A percentile compares a stretch with the other conserved stretches of the same genome.
Conservation (phyloP, 2,113 vertebrate species). For the Petaurus breviceps region DNA sequence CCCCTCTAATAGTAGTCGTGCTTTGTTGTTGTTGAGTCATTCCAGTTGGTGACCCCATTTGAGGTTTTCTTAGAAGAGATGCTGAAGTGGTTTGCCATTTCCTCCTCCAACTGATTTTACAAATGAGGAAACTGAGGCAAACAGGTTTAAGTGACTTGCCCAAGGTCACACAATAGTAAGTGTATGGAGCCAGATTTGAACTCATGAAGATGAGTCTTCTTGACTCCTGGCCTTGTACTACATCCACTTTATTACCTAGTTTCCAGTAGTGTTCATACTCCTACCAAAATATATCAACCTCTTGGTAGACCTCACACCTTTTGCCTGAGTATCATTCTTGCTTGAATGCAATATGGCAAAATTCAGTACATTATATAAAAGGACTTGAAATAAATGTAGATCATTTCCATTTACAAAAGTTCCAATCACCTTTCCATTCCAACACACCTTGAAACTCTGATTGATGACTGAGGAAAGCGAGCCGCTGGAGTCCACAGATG, state of each 20-base stretch:
- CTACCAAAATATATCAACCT: background rate
- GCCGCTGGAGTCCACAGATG: fast-evolving
- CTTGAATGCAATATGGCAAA: background rate
- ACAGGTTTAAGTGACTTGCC: background rate
- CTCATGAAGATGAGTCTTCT: background rate
- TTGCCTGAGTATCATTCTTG: background rate
- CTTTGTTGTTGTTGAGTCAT: no score
- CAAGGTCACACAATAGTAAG: background rate
- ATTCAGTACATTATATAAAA: background rate
- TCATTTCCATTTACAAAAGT: background rate
- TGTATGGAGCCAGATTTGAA: background rate
- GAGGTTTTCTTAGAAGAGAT: no score
- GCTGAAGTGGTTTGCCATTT: background rate
- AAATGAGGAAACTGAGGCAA: background rate
- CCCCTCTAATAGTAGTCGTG: background rate
- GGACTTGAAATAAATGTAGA: background rate
- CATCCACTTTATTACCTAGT: no score
- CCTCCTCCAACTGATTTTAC: background rate
- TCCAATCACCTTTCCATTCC: background rate
- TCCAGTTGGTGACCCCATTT: background rate
- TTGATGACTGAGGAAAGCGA: background rate
- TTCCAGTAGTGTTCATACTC: background rate
- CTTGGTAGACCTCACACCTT: background rate
- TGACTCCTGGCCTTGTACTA: background rate
- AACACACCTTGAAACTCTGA: background rate